Evolutionary conservation across 92 coral and sea anemone species (phyloP).

Genomic region (Metridium senile): DNA sequence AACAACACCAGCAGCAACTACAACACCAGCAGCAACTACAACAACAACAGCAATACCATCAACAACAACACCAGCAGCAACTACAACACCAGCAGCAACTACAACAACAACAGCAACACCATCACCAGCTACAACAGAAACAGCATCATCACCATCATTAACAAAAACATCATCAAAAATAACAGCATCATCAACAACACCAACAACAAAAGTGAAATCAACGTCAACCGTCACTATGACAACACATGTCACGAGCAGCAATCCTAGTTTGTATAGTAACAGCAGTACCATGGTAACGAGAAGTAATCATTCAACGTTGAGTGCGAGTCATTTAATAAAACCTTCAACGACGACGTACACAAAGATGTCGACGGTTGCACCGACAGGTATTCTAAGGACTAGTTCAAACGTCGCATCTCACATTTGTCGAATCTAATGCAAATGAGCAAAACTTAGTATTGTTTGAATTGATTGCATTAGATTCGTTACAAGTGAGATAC

Average conservation of each 20-base stretch:
- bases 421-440: no score
- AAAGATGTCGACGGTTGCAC: neutral
- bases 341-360: conserved; percentile 1
- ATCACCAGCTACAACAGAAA: neutral
- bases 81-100: neutral
- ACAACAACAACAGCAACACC: neutral
- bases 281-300: conserved; percentile 10
- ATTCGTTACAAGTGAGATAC: neutral
- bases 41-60: neutral
- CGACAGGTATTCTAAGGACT: neutral
- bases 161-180: neutral
- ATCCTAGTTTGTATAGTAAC: neutral
- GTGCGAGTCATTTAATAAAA: neutral
- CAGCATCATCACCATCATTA: neutral
- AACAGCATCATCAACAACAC: neutral
- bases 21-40: neutral
- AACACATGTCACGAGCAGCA: neutral
- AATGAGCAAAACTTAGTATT: neutral
- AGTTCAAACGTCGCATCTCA: no score
- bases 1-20: neutral
- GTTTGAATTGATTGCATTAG: neutral
- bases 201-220: neutral
- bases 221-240: neutral
- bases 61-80: neutral
- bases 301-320: neutral